Conservation (phyloP, 2,113 vertebrate species). For the Thymallus thymallus region DNA sequence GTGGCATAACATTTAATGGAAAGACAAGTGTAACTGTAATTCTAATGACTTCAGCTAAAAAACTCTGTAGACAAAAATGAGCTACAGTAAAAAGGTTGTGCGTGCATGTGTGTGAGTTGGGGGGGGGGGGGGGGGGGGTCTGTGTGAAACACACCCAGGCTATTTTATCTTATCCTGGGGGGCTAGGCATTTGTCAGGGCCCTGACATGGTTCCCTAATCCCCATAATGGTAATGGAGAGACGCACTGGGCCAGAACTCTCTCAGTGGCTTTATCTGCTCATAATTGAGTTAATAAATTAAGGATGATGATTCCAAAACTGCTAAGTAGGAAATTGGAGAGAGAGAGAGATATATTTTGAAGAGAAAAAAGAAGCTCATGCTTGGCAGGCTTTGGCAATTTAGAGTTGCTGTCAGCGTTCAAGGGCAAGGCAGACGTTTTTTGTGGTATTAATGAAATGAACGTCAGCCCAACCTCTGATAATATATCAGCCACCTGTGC, state of each 20-base stretch:
- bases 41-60: background rate
- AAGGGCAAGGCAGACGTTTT: conserved; percentile 43
- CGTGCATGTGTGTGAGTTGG: background rate
- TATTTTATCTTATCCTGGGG: background rate
- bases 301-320: conserved; percentile 45
- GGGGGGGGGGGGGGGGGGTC: background rate
- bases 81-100: background rate
- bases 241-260: conserved; percentile 41
- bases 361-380: conserved; percentile 27
- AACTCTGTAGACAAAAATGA: background rate
- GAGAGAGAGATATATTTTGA: background rate
- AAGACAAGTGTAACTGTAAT: background rate
- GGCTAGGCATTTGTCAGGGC: conserved; percentile 21
- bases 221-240: conserved; percentile 34
- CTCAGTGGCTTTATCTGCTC: conserved; percentile 35
- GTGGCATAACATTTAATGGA: too few species aligned
- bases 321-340: conserved; percentile 33
- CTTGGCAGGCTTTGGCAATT: conserved; percentile 49
- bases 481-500: conserved; percentile 38
- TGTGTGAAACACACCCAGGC: background rate
- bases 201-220: conserved; percentile 19
- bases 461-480: conserved; percentile 27
- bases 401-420: conserved; percentile 47
- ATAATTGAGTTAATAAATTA: conserved; percentile 61
- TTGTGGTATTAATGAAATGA: conserved; percentile 52